Evolutionary conservation across 2,797 vertebrate species (phyloP).

Genomic region (Pipistrellus pipistrellus): DNA sequence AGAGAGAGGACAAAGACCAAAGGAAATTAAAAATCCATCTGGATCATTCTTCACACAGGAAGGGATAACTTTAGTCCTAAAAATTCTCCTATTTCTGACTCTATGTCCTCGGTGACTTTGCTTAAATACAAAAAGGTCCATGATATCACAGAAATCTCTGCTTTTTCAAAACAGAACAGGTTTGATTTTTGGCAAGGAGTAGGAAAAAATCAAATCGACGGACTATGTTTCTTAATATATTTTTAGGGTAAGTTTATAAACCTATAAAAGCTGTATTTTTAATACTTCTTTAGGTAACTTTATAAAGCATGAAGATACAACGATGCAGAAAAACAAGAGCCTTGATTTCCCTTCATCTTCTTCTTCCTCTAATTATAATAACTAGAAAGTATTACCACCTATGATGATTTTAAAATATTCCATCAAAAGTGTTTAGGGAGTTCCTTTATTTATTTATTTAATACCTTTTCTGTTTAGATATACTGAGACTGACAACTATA

Average conservation of each 20-base stretch:
- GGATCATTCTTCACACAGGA: conserved; percentile 13
- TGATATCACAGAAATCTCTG: conserved; percentile 50
- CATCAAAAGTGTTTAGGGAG: neutral
- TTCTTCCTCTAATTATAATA: neutral
- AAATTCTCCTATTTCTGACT: conserved; percentile 45
- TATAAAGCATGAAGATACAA: conserved; percentile 27
- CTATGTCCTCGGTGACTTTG: neutral
- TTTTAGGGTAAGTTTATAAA: conserved; percentile 53
- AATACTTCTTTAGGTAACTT: conserved; percentile 38
- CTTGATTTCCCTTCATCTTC: neutral
- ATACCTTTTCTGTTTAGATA: conserved; percentile 4
- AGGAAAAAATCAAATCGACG: neutral
- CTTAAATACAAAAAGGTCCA: conserved; percentile 51
- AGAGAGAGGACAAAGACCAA: neutral
- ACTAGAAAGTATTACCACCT: conserved; percentile 28
- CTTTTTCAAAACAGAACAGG: conserved; percentile 46
- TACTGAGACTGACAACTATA: conserved; percentile 25
- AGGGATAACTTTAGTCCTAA: neutral
- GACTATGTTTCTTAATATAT: conserved; percentile 25
- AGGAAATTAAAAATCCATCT: conserved; percentile 25
- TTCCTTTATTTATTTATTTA: neutral
- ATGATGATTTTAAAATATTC: conserved; percentile 35
- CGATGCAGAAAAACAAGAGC: conserved; percentile 20
- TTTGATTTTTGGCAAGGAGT: conserved; percentile 55
- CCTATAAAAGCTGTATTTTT: conserved; percentile 30